Conservation (phyloP, 1,140 invertebrate genomes). For the Heliconius hewitsoni region DNA sequence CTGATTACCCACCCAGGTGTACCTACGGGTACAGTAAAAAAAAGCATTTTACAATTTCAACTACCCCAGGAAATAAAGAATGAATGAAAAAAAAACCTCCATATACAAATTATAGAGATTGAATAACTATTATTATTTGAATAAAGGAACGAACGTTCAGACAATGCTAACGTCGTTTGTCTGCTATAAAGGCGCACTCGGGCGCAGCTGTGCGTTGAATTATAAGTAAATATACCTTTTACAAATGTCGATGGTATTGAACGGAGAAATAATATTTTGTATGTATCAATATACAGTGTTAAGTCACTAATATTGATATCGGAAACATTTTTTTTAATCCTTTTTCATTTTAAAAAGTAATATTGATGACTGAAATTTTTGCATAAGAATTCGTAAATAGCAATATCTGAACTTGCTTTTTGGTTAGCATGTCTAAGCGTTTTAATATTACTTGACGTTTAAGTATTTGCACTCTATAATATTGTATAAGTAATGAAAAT, state of each 20-base stretch:
- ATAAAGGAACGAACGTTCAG: background rate
- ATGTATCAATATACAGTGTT: background rate
- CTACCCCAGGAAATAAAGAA: background rate
- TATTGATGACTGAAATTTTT: too few relatives aligned
- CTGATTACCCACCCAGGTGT: too few relatives aligned
- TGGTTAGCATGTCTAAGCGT: too few relatives aligned
- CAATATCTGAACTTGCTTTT: too few relatives aligned
- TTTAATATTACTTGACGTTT: too few relatives aligned
- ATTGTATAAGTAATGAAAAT: too few relatives aligned
- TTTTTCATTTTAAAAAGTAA: too few relatives aligned
- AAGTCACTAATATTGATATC: background rate
- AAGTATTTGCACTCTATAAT: too few relatives aligned
- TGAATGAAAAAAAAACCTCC: background rate
- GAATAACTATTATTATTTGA: conserved; percentile 7
- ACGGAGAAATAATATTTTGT: background rate
- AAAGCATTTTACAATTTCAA: too few relatives aligned
- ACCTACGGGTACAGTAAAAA: too few relatives aligned
- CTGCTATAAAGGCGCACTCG: background rate
- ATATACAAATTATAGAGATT: background rate
- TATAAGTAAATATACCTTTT: background rate
- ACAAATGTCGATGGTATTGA: background rate
- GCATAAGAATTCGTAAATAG: too few relatives aligned
- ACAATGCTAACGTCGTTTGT: background rate
- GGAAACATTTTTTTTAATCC: background rate
- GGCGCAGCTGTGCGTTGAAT: conserved; percentile 13